Percentiles rank a stretch among this genome's conserved stretches.
These are phyloP conservation scores for Chelonoidis abingdonii DNA, from an alignment of 2,113 vertebrate species.

Conservation along the genomic window DNA sequence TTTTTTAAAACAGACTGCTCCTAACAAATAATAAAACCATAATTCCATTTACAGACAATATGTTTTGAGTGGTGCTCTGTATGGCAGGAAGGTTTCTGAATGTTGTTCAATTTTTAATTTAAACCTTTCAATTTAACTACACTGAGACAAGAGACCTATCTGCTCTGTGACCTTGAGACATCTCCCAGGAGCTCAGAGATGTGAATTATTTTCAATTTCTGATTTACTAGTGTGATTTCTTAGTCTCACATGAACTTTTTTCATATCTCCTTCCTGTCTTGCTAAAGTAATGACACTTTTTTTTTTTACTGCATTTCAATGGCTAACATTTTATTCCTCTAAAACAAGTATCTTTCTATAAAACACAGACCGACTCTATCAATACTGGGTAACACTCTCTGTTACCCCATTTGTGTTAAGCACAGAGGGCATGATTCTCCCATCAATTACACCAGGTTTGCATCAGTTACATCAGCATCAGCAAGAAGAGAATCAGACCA, in stretches of 20 bases:
- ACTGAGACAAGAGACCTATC: constrained; percentile 11
- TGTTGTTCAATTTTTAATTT: constrained; percentile 26
- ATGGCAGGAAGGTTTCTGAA: neutral
- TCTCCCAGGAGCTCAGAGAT: neutral
- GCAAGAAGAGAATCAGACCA: neutral
- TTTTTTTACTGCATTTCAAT: neutral
- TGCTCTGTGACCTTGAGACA: neutral
- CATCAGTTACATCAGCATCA: neutral
- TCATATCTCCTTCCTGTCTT: constrained; percentile 30
- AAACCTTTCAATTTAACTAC: neutral
- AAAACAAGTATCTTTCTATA: neutral
- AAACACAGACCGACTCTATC: neutral
- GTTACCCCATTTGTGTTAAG: neutral
- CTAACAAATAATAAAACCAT: constrained; percentile 23
- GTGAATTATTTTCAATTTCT: neutral
- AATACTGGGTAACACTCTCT: neutral
- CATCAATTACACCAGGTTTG: neutral
- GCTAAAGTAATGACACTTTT: neutral
- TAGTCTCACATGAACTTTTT: constrained; percentile 21
- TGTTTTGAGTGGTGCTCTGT: neutral
- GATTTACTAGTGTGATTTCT: neutral
- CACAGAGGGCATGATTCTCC: neutral
- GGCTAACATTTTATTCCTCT: neutral
- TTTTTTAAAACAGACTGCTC: neutral
- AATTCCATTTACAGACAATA: neutral